Evolutionary conservation across 1,140 invertebrate species (phyloP), one percentile per base, ranked within the genome.

Genomic region (Holcopasites calliopsidis): DNA sequence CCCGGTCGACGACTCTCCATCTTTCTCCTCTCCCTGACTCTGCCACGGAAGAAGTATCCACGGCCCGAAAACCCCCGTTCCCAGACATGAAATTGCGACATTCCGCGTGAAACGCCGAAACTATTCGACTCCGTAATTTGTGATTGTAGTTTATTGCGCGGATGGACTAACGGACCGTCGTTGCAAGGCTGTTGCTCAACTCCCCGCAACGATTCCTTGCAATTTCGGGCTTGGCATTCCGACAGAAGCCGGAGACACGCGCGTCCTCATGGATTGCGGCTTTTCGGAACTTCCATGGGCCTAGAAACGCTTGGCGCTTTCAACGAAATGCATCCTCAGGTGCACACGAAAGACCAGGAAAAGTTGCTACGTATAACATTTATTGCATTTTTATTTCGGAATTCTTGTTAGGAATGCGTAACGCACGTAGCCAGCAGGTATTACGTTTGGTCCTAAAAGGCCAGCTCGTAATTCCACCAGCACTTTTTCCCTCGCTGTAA

Each of bases 71-170:
- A 83, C 87, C 84, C 86, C 86, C 84, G 85, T 85, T 86, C 82
- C 80, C 85, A 83, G 83, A 90, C 86, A 85, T 89, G 89, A 90
- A 92, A 92, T 92, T 92, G 91, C 91, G 91, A 91, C 91, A 92
- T 92, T 92, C 91, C 90, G 89, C 85, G 89, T 84, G 88, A 90
- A 90, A 90, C 88, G 90, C 90, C 88, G 88, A 90, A 92, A 92
- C 91, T 92, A 91, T 92, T 92, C 87, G 90, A 91, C 89, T 91
- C 89, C 69, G 91, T 91, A 92, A 92, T 91, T 92, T 91, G 91
- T 91, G 90, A 92, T 91, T 90, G 90, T 91, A 91, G 89, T 91
- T 92, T 91, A 91, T 91, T 90, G 90, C 88, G 83, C 86, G 87
- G 84, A 90, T 90, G 89, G 89, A 91, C 90, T 88, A 88, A 85